Percentiles rank a stretch among this genome's conserved stretches.
Conservation (phyloP, 2,113 vertebrate genomes). For the Antechinus stuartii region DNA sequence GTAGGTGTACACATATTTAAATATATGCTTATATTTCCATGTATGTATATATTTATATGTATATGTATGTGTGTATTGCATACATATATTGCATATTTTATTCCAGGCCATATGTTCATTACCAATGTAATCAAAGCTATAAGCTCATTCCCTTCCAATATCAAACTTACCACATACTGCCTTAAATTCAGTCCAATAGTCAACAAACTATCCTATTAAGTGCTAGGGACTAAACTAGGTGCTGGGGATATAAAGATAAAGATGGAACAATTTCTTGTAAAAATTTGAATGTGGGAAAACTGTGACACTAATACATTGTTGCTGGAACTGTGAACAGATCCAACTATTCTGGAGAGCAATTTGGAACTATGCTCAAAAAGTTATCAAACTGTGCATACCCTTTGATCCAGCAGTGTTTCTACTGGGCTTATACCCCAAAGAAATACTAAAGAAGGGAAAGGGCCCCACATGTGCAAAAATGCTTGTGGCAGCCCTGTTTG, state of each 20-base stretch:
- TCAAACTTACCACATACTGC: not conserved
- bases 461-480: no score
- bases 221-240: not conserved
- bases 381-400: no score
- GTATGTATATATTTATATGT: not conserved
- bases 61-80: not conserved
- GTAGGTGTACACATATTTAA: not conserved
- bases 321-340: no score
- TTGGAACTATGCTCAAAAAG: no score
- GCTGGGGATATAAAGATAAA: not conserved
- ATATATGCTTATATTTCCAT: not conserved
- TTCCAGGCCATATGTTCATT: not conserved
- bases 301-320: no score
- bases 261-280: not conserved
- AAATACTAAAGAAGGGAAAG: no score
- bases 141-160: not conserved
- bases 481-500: no score
- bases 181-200: not conserved
- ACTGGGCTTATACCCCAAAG: no score
- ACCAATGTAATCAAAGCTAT: not conserved
- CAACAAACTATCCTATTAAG: not conserved
- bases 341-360: no score
- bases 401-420: no score
- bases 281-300: no score
- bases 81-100: not conserved